A percentile compares a stretch with the other conserved stretches of the same genome.
These are phyloP conservation scores for Acipenser ruthenus DNA, from an alignment of 2,797 vertebrate genomes.

Conservation along the genomic window DNA sequence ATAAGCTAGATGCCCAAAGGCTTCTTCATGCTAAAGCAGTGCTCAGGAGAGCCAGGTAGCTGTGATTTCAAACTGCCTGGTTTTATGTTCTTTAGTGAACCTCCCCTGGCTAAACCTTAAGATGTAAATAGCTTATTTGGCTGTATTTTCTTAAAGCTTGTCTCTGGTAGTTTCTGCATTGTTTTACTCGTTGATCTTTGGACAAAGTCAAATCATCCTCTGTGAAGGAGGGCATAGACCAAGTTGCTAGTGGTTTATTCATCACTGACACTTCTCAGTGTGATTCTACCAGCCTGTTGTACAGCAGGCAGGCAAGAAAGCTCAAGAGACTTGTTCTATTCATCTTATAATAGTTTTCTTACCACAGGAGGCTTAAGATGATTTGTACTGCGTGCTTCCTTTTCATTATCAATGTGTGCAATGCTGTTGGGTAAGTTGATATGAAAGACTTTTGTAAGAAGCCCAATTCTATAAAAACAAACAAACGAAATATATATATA, in stretches of 20 bases:
- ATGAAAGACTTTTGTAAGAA: neutral
- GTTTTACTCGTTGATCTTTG: conserved; percentile 34
- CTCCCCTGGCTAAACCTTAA: conserved; percentile 35
- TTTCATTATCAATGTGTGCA: conserved; percentile 54
- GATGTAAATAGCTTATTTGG: conserved; percentile 40
- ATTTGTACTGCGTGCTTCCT: conserved; percentile 53
- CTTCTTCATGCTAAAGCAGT: conserved; percentile 28
- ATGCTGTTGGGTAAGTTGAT: conserved; percentile 60
- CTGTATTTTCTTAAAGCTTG: conserved; percentile 17
- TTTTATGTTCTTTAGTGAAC: conserved; percentile 44
- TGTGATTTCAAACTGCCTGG: conserved; percentile 41
- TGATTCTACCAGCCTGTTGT: conserved; percentile 53
- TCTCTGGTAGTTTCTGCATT: conserved; percentile 34
- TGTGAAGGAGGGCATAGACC: conserved; percentile 43
- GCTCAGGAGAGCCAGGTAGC: conserved; percentile 33
- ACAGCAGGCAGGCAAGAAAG: conserved; percentile 50
- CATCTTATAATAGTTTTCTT: conserved; percentile 63
- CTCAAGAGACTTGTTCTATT: conserved; percentile 57
- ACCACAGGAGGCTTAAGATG: conserved; percentile 53
- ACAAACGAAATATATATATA: too few species aligned
- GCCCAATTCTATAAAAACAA: neutral
- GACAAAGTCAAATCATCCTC: conserved; percentile 42
- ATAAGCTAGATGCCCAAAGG: conserved; percentile 23
- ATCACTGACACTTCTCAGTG: conserved; percentile 49
- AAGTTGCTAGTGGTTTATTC: conserved; percentile 50